phyloP scores from a whole-genome alignment of 2,888 invertebrate species.

The Spisula subtruncata region DNA sequence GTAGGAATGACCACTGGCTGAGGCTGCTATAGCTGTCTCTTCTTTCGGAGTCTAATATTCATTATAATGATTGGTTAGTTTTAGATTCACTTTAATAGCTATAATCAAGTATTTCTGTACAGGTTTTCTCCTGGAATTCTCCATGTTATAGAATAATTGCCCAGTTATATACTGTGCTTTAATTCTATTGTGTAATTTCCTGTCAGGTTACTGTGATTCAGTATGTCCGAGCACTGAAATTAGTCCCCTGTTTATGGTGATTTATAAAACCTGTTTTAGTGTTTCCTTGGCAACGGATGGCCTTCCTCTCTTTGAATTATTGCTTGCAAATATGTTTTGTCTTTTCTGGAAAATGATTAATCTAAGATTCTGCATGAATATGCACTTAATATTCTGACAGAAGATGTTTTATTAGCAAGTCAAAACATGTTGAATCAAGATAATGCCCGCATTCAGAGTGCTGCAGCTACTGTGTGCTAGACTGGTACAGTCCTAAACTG shows the following conservation, averaged over 20 bases:
- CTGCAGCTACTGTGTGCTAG: neutral
- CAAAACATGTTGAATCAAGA: conserved; percentile 19
- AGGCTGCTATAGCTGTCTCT: no score
- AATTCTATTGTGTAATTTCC: conserved; percentile 11
- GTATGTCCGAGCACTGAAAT: conserved; percentile 4
- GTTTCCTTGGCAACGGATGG: conserved; percentile 19
- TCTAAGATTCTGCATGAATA: conserved; percentile 19
- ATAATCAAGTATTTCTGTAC: neutral
- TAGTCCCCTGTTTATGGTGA: conserved; percentile 17
- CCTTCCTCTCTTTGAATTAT: neutral
- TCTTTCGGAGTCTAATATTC: no score
- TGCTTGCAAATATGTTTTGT: conserved; percentile 20
- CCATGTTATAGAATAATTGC: conserved; percentile 1
- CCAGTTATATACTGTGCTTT: neutral
- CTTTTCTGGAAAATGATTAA: conserved; percentile 29
- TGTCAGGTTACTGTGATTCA: neutral
- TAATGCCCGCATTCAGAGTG: neutral
- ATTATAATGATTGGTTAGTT: neutral
- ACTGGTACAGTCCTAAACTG: neutral
- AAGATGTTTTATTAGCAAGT: conserved; percentile 24
- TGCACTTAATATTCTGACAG: conserved; percentile 23
- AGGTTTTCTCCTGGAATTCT: neutral
- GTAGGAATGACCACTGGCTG: no score
- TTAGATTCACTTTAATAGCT: neutral
- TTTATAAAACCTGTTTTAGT: conserved; percentile 16